These are phyloP conservation scores for Presbytis comata DNA, from an alignment of 2,797 vertebrate species.

Conservation along the genomic window DNA sequence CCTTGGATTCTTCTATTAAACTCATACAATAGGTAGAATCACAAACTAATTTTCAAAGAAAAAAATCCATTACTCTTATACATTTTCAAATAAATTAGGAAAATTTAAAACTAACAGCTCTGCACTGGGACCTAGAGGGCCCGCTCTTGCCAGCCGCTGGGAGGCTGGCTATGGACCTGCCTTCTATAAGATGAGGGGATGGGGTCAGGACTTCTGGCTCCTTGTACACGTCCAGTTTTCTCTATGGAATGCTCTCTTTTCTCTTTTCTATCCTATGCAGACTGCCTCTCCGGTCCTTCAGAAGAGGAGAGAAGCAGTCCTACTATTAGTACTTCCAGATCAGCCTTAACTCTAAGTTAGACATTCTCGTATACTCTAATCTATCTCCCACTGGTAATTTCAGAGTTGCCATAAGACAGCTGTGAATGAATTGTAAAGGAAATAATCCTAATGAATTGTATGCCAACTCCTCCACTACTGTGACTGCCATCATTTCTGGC, in stretches of 20 bases:
- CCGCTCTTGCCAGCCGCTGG: background rate
- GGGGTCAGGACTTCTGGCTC: rapidly evolving
- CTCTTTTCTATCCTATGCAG: background rate
- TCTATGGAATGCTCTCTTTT: rapidly evolving
- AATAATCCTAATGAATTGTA: rapidly evolving
- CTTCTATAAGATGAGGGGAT: rapidly evolving
- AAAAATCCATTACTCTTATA: background rate
- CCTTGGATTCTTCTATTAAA: background rate
- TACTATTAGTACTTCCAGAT: rapidly evolving
- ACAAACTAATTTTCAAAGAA: background rate
- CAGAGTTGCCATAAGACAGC: background rate
- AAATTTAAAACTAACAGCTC: background rate
- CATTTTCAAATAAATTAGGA: background rate
- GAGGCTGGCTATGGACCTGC: rapidly evolving
- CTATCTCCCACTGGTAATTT: background rate
- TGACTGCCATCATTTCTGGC: background rate
- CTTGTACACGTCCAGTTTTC: background rate
- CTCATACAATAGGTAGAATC: background rate
- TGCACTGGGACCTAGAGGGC: background rate
- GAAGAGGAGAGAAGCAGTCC: background rate
- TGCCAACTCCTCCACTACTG: rapidly evolving
- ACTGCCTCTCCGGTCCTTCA: background rate
- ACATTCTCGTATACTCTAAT: rapidly evolving
- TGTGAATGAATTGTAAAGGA: background rate
- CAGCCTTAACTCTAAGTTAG: rapidly evolving